These are phyloP conservation scores for Condylura cristata DNA, from an alignment of 2,113 vertebrate species.

Conservation along the genomic window DNA sequence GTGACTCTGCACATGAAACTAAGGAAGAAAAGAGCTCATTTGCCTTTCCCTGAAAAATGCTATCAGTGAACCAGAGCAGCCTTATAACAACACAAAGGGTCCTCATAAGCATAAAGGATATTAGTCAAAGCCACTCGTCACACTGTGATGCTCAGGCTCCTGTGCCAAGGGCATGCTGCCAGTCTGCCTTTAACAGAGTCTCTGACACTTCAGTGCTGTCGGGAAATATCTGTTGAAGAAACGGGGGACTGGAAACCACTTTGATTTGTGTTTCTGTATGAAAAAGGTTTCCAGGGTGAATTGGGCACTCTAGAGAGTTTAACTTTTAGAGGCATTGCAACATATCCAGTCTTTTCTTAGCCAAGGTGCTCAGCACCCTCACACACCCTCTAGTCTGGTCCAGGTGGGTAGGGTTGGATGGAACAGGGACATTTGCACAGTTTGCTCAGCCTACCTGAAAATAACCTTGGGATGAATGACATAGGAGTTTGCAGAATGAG, in stretches of 20 bases:
- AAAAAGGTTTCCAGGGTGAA: not conserved
- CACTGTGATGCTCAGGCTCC: not conserved
- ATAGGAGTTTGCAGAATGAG: not conserved
- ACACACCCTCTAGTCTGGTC: not conserved
- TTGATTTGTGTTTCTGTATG: not conserved
- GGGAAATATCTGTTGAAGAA: not conserved
- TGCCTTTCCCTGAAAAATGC: conserved; percentile 50
- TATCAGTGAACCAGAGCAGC: not conserved
- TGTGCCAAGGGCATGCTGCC: not conserved
- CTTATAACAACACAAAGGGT: conserved; percentile 11
- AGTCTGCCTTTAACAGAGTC: not conserved
- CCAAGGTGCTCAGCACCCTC: not conserved
- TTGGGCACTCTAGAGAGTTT: not conserved
- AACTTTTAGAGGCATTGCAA: not conserved
- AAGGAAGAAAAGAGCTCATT: not conserved
- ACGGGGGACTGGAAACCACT: not conserved
- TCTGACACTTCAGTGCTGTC: not conserved
- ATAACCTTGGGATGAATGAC: not conserved
- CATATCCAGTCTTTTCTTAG: not conserved
- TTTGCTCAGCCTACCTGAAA: not conserved
- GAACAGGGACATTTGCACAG: not conserved
- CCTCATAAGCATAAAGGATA: conserved; percentile 23
- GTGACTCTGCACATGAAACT: not conserved
- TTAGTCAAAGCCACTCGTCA: conserved; percentile 26
- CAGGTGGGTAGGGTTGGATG: not conserved